phyloP scores from a whole-genome alignment of 1,140 invertebrate species.

The Sinonovacula constricta region DNA sequence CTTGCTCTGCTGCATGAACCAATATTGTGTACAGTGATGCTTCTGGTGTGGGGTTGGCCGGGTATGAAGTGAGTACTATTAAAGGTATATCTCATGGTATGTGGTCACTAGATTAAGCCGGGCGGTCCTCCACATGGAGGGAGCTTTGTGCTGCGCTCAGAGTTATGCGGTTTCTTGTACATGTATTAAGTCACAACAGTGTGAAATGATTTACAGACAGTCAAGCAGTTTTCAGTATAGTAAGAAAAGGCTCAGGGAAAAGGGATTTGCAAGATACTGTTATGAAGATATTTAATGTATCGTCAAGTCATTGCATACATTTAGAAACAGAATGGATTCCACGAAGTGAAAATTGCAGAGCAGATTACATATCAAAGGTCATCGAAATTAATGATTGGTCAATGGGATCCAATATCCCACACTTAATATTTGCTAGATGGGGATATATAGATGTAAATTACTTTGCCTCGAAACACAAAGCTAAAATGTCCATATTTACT shows the following conservation, averaged over 20 bases:
- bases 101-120: conserved; percentile 3
- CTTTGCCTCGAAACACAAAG: conserved; percentile 31
- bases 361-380: conserved; percentile 33
- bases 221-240: conserved; percentile 12
- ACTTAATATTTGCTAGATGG: conserved; percentile 11
- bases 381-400: conserved; percentile 20
- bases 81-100: conserved; percentile 29
- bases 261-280: conserved; percentile 18
- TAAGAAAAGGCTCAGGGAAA: conserved; percentile 16
- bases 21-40: no score
- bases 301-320: conserved; percentile 5
- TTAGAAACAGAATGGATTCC: conserved; percentile 36
- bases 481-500: conserved; percentile 26
- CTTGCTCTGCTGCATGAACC: no score
- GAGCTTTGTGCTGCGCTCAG: conserved; percentile 1
- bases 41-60: no score
- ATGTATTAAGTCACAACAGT: conserved; percentile 13
- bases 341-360: background rate
- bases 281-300: conserved; percentile 32
- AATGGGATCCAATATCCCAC: background rate
- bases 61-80: conserved; percentile 31
- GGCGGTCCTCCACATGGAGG: conserved; percentile 18
- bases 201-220: conserved; percentile 23
- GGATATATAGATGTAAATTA: conserved; percentile 5
- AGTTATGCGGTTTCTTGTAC: background rate